Evolutionary conservation across 2,888 invertebrate genomes (phyloP), one percentile per base, ranked within the genome.

Genomic region (Sinopyrophorus schimmeli): DNA sequence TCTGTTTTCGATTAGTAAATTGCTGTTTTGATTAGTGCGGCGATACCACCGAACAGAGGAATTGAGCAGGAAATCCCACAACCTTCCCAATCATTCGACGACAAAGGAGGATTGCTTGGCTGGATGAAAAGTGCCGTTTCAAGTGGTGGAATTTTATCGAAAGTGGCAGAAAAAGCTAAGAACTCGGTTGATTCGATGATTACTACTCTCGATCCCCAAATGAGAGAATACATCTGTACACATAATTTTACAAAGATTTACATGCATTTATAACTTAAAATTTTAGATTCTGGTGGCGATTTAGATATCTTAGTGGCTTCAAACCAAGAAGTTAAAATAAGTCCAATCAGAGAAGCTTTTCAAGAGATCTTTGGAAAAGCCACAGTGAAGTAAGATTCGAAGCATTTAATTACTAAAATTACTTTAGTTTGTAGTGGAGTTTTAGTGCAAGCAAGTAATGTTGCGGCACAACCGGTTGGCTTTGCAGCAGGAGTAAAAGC

Each of bases 141-240:
- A 0, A 77, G 76, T 15, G 83, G 83, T 3, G 82, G 82, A 3
- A 74, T 86, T 1, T 69, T 87, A 18, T 82, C 81, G 32, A 79
- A 80, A 62, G 84, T 88, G 5, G 86, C 86, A 0, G 86, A 87
- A 64, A 86, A 83, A 59, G 87, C 87, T 0, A 86, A 87, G 76
- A 87, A 77, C 63, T 89, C 89, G 1, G 86, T 92, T 0, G 90
- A 91, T 68, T 83, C 87, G 0, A 86, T 92, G 80, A 89, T 92
- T 40, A 91, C 90, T 5, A 91, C 91, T 5, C 74, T 92, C 14
- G 92, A 92, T 71, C 92, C 92, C 9, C 91, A 92, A 70, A 92
- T 92, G 92, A 86, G 84, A 68, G 89, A 91, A 73, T 86, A 88
- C 65, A 81, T 91, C 57, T 82, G 91, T 91, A 77, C 9, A 27